Evolutionary conservation across 1,140 invertebrate genomes (phyloP).

Genomic region (Pygmarrhopalites habei): DNA sequence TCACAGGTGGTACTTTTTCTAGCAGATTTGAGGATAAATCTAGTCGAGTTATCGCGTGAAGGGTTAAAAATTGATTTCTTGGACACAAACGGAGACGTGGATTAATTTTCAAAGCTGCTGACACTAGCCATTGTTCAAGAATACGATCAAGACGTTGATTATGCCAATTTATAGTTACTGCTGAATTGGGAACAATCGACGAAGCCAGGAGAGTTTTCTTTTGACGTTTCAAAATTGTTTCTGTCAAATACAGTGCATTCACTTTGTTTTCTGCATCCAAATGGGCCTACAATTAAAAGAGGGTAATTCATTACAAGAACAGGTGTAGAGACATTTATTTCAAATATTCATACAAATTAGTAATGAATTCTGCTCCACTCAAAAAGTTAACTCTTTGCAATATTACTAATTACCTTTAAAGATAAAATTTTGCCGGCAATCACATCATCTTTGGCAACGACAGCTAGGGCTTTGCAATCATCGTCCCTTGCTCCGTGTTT

Average conservation of each 20-base stretch:
- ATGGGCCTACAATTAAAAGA: constrained; percentile 40
- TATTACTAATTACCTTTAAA: constrained; percentile 57
- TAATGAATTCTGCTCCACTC: no score
- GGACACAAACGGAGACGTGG: constrained; percentile 66
- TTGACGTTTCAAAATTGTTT: constrained; percentile 35
- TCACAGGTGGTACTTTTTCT: constrained; percentile 60
- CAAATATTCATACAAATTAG: no score
- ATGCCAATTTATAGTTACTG: constrained; percentile 94
- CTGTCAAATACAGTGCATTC: constrained; percentile 17
- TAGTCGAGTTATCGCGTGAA: constrained; percentile 84
- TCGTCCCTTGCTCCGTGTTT: constrained; percentile 80
- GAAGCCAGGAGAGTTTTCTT: constrained; percentile 40
- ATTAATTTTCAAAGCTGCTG: constrained; percentile 76
- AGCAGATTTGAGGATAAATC: constrained; percentile 90
- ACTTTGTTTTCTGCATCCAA: constrained; percentile 42
- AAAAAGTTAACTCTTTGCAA: no score
- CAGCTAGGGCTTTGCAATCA: constrained; percentile 70
- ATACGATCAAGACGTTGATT: constrained; percentile 62
- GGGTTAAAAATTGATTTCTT: constrained; percentile 60
- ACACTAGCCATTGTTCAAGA: constrained; percentile 71
- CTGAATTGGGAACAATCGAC: constrained; percentile 70
- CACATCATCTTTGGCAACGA: constrained; percentile 60
- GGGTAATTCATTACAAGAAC: no score
- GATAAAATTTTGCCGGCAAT: constrained; percentile 67
- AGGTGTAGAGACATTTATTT: no score